phyloP scores from a whole-genome alignment of 64 coral and sea anemone genomes.

The Montipora foliosa region DNA sequence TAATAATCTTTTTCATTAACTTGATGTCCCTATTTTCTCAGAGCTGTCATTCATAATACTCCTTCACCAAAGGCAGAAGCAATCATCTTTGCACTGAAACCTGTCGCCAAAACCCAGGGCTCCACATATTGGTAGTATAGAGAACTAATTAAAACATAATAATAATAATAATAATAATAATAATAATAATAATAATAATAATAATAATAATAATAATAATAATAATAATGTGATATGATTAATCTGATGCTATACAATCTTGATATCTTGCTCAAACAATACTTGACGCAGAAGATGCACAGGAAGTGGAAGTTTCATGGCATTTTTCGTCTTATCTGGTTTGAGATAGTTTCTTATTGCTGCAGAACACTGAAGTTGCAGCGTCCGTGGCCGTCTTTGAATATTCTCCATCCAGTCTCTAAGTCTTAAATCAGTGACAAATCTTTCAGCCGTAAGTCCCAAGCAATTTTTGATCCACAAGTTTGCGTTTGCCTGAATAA shows the following conservation, averaged over 20 bases:
- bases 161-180: neutral
- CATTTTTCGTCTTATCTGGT: slow-evolving; percentile 91
- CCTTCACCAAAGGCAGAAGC: no score
- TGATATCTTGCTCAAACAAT: slow-evolving; percentile 85
- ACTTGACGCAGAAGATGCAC: slow-evolving; percentile 77
- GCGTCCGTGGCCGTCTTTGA: slow-evolving; percentile 70
- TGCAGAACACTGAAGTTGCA: slow-evolving; percentile 84
- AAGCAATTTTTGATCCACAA: slow-evolving; percentile 98
- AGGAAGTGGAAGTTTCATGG: slow-evolving; percentile 80
- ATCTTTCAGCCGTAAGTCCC: slow-evolving; percentile 82
- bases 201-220: slow-evolving; percentile 3
- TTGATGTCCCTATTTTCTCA: neutral
- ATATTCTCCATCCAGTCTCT: slow-evolving; percentile 87
- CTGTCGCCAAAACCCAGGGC: slow-evolving; percentile 5
- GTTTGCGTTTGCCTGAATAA: slow-evolving; percentile 91
- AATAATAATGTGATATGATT: neutral
- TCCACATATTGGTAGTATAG: neutral
- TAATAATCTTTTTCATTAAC: neutral
- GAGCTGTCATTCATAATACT: neutral
- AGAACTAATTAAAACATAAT: neutral
- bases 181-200: neutral
- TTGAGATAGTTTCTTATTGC: slow-evolving; percentile 83
- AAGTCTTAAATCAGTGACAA: slow-evolving; percentile 88
- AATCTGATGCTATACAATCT: slow-evolving; percentile 87
- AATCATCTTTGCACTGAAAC: neutral